Evolutionary conservation across 2,797 vertebrate species (phyloP).

Genomic region (Eulemur albifrons): DNA sequence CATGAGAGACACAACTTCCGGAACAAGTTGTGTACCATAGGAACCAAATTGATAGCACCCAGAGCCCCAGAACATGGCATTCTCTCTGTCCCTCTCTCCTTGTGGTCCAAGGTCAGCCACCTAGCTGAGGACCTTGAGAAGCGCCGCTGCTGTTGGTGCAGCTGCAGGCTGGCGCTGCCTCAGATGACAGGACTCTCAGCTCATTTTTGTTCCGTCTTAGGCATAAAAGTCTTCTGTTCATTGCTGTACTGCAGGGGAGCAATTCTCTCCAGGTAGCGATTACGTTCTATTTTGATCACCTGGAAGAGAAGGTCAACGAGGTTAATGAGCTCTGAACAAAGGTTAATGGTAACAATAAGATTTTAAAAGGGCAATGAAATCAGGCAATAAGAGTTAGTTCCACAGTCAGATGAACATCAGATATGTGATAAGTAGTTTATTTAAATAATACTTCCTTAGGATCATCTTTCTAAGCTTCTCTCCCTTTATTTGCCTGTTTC

Average conservation of each 20-base stretch:
- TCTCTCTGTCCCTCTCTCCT: not conserved
- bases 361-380: constrained; percentile 13
- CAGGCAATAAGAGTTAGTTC: not conserved
- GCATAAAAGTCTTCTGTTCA: not conserved
- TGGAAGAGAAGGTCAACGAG: not conserved
- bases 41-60: not conserved
- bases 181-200: not conserved
- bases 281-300: not conserved
- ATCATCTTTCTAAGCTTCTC: not conserved
- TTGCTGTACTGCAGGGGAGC: not conserved
- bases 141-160: not conserved
- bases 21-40: not conserved
- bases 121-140: too few relatives aligned
- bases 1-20: not conserved
- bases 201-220: not conserved
- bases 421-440: not conserved
- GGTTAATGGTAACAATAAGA: not conserved
- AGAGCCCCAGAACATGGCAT: not conserved
- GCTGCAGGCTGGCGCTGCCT: not conserved
- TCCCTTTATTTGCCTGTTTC: not conserved
- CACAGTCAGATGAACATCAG: not conserved
- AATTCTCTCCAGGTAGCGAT: not conserved
- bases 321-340: not conserved
- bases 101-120: not conserved
- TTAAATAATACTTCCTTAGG: not conserved